Evolutionary conservation across 2,113 vertebrate genomes (phyloP).

Genomic region (Crotalus helleri): DNA sequence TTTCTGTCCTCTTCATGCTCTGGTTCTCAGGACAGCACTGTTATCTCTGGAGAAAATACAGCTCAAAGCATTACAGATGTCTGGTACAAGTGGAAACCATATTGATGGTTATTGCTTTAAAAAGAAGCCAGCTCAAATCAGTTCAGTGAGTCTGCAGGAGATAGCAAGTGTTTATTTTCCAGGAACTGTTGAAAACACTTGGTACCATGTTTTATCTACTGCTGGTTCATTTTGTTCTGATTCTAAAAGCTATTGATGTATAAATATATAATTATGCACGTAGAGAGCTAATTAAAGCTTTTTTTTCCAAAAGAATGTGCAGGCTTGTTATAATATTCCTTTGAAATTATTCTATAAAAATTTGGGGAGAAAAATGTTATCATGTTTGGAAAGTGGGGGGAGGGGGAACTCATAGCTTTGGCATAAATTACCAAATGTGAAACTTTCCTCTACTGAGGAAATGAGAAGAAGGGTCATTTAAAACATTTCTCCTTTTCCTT

Average conservation of each 20-base stretch:
- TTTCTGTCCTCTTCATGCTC: slow-evolving; percentile 66
- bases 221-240: slow-evolving; percentile 32
- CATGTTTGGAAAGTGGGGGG: no score
- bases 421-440: no score
- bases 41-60: slow-evolving; percentile 69
- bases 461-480: neutral
- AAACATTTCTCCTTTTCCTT: neutral
- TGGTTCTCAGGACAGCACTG: slow-evolving; percentile 63
- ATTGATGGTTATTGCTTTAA: slow-evolving; percentile 71
- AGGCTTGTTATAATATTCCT: neutral
- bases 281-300: slow-evolving; percentile 13
- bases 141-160: slow-evolving; percentile 57
- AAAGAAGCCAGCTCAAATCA: slow-evolving; percentile 55
- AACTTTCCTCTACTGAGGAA: no score
- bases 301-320: slow-evolving; percentile 9
- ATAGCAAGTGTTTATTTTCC: slow-evolving; percentile 48
- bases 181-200: slow-evolving; percentile 27
- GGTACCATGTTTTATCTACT: slow-evolving; percentile 43
- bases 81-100: slow-evolving; percentile 64
- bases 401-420: no score
- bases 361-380: neutral
- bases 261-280: neutral
- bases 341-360: neutral
- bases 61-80: slow-evolving; percentile 72
- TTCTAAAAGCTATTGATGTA: slow-evolving; percentile 28